phyloP scores from a whole-genome alignment of 1,140 invertebrate species.

The Marisa cornuarietis region DNA sequence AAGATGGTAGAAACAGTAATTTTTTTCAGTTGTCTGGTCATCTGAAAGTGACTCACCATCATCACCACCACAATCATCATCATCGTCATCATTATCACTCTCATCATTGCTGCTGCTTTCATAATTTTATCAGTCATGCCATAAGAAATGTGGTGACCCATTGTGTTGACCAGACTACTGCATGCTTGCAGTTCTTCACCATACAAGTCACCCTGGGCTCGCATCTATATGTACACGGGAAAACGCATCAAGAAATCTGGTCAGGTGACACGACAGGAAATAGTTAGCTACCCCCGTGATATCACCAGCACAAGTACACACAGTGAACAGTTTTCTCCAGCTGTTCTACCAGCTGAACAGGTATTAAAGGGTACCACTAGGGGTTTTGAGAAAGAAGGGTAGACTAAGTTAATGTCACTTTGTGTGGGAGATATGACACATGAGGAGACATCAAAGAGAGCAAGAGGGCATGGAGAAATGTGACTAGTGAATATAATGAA shows the following conservation, averaged over 20 bases:
- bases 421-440: not conserved
- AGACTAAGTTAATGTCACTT: not conserved
- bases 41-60: slow-evolving; percentile 1
- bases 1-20: too few relatives aligned
- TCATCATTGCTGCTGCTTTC: too few relatives aligned
- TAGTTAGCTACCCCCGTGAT: slow-evolving; percentile 62
- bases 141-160: too few relatives aligned
- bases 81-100: not conserved
- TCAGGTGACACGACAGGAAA: slow-evolving; percentile 56
- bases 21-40: not conserved
- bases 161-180: too few relatives aligned
- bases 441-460: not conserved
- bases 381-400: too few relatives aligned
- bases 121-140: too few relatives aligned
- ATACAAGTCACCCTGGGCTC: slow-evolving; percentile 62
- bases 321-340: slow-evolving; percentile 61
- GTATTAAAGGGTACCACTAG: slow-evolving; percentile 13
- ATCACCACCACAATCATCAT: not conserved
- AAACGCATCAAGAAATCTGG: slow-evolving; percentile 62
- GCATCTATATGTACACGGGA: slow-evolving; percentile 61
- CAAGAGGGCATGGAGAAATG: not conserved
- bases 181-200: slow-evolving; percentile 47
- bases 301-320: slow-evolving; percentile 51
- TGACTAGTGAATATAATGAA: not conserved
- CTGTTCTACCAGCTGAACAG: slow-evolving; percentile 58